Conservation (phyloP, 2,797 vertebrate species). For the Ficedula albicollis region DNA sequence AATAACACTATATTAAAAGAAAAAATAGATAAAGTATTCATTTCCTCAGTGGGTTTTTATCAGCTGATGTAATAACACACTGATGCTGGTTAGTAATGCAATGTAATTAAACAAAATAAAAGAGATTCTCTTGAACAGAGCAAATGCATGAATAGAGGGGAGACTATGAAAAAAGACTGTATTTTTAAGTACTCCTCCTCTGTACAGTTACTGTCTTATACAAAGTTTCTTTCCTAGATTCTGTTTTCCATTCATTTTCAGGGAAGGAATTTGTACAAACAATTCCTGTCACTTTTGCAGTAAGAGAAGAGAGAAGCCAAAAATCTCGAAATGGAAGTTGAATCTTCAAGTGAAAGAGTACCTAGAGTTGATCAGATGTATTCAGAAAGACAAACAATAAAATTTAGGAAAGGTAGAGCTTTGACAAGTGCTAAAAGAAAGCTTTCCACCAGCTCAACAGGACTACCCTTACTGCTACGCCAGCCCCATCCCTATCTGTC, state of each 20-base stretch:
- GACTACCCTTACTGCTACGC: neutral
- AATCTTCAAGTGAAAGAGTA: neutral
- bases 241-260: neutral
- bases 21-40: neutral
- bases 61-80: neutral
- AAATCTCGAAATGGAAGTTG: neutral
- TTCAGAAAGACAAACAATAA: neutral
- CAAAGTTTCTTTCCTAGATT: neutral
- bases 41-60: neutral
- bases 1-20: neutral
- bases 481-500: neutral
- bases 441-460: neutral
- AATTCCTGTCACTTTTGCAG: neutral
- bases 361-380: neutral
- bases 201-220: neutral
- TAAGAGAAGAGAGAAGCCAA: neutral
- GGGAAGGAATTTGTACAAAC: neutral
- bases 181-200: neutral
- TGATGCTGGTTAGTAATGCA: neutral
- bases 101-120: neutral
- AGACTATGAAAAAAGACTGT: neutral
- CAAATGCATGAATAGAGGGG: neutral
- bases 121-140: neutral
- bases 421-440: neutral
- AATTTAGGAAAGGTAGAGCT: neutral